phyloP scores from a whole-genome alignment of 2,888 invertebrate species.

The Agrypnus murinus region DNA sequence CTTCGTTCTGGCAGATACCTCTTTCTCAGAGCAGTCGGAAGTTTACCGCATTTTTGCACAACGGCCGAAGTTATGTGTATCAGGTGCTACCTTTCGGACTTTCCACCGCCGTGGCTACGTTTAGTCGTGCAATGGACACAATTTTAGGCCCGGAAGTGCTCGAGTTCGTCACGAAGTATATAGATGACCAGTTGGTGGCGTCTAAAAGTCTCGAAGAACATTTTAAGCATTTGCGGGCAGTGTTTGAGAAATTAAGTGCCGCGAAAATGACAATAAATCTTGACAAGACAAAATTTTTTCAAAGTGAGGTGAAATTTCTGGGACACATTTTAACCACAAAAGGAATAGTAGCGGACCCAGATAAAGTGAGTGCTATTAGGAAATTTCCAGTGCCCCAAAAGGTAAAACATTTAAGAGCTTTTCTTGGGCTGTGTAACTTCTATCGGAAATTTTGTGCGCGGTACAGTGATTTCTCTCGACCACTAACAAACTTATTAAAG shows the following conservation, averaged over 20 bases:
- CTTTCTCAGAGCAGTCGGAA: slow-evolving; percentile 26
- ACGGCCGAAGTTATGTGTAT: slow-evolving; percentile 29
- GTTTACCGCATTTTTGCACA: slow-evolving; percentile 32
- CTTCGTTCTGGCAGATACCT: slow-evolving; percentile 46
- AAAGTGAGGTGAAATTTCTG: slow-evolving; percentile 47
- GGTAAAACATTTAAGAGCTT: slow-evolving; percentile 52
- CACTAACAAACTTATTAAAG: slow-evolving; percentile 41
- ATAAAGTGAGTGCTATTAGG: slow-evolving; percentile 46
- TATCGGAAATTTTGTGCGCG: slow-evolving; percentile 47
- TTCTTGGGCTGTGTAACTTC: slow-evolving; percentile 53
- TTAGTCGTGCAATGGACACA: slow-evolving; percentile 34
- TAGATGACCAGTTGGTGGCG: slow-evolving; percentile 47
- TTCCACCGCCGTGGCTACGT: slow-evolving; percentile 27
- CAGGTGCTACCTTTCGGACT: slow-evolving; percentile 26
- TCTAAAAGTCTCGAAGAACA: slow-evolving; percentile 40
- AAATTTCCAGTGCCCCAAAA: slow-evolving; percentile 52
- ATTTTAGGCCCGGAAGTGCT: slow-evolving; percentile 39
- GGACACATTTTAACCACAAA: slow-evolving; percentile 47
- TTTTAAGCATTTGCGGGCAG: slow-evolving; percentile 17
- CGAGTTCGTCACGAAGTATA: slow-evolving; percentile 25
- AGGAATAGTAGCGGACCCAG: slow-evolving; percentile 50
- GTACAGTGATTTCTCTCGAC: slow-evolving; percentile 41
- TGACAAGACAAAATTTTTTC: slow-evolving; percentile 53
- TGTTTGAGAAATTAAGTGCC: slow-evolving; percentile 2
- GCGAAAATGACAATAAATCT: slow-evolving; percentile 50